These are phyloP conservation scores for Mellilla xanthometata DNA, from an alignment of 2,888 invertebrate species.

Conservation along the genomic window DNA sequence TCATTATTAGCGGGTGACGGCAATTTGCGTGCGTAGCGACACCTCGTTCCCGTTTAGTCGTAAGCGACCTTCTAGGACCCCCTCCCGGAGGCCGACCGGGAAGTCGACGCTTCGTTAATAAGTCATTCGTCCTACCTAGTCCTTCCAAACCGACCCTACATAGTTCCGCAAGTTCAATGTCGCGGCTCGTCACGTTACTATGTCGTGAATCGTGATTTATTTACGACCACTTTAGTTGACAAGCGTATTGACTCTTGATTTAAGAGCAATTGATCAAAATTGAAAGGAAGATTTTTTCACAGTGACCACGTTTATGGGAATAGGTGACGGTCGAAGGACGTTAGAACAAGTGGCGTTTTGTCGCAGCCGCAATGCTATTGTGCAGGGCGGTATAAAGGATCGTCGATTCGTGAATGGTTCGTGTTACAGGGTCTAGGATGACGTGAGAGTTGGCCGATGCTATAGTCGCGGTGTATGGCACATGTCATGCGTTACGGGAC, in stretches of 20 bases:
- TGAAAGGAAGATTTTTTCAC: neutral
- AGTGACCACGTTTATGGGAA: slow-evolving; percentile 23
- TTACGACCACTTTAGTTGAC: neutral
- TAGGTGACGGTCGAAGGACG: slow-evolving; percentile 33
- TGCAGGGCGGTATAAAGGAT: slow-evolving; percentile 38
- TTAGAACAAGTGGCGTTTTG: slow-evolving; percentile 36
- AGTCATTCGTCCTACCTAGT: slow-evolving; percentile 54
- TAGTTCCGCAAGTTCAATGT: slow-evolving; percentile 47
- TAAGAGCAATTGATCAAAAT: neutral
- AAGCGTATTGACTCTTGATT: neutral
- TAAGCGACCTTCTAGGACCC: slow-evolving; percentile 65
- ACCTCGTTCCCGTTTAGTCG: slow-evolving; percentile 62
- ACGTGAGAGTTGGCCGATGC: slow-evolving; percentile 29
- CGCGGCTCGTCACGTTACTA: slow-evolving; percentile 27
- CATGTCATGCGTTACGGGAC: slow-evolving; percentile 53
- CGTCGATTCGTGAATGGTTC: slow-evolving; percentile 40
- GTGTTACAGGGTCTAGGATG: slow-evolving; percentile 39
- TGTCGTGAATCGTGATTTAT: slow-evolving; percentile 22
- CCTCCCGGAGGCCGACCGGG: slow-evolving; percentile 57
- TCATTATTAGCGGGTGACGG: slow-evolving; percentile 71
- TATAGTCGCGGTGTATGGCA: slow-evolving; percentile 36
- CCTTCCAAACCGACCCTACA: slow-evolving; percentile 43
- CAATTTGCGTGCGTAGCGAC: slow-evolving; percentile 57
- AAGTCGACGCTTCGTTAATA: slow-evolving; percentile 61
- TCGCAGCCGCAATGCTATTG: slow-evolving; percentile 35